Evolutionary conservation across 2,888 invertebrate species (phyloP), one percentile per base, ranked within the genome.

Genomic region (Tachina lurida): DNA sequence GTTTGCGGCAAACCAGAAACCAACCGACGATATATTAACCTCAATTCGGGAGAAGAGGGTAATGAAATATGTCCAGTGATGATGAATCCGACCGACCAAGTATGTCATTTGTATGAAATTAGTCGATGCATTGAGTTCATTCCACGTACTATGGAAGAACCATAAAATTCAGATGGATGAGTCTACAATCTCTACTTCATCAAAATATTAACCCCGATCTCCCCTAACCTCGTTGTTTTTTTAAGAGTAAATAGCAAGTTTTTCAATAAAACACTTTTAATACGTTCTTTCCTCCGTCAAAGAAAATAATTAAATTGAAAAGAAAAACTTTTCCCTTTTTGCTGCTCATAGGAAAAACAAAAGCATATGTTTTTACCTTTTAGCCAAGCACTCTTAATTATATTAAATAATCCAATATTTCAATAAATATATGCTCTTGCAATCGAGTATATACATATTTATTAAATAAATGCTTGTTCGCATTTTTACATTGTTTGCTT

Each of bases 291-390:
- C 3, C 17, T 71, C 13, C 8, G 1, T 60, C 31, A 31, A 71
- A 63, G 17, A 41, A 56, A 65, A 56, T 58, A 47, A 71, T n/a
- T 43, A 62, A 47, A n/a, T 49, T n/a, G n/a, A 54, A 70, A 68
- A 15, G n/a, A 62, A 70, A 68, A 15, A 4, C n/a, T 47, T 56
- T 78, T 31, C 10, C 43, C 43, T 78, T 62, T n/a, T 2, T n/a
- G 19, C 5, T 39, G 10, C 19, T 22, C 22, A 52, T 43, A 58
- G 52, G 80, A 52, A 60, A 60, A 60, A 60, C 47, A 49, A 68
- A 60, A 22, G 22, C 52, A 17, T 31, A 15, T 56, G 41, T 43
- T 67, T 78, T 31, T 63, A 73, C 71, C 79, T 79, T 73, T 79
- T 73, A 73, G 62, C n/a, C 79, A 62, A 71, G 56, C 31, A 31